phyloP scores from a whole-genome alignment of 2,797 vertebrate genomes.

The Tragopan temminckii region DNA sequence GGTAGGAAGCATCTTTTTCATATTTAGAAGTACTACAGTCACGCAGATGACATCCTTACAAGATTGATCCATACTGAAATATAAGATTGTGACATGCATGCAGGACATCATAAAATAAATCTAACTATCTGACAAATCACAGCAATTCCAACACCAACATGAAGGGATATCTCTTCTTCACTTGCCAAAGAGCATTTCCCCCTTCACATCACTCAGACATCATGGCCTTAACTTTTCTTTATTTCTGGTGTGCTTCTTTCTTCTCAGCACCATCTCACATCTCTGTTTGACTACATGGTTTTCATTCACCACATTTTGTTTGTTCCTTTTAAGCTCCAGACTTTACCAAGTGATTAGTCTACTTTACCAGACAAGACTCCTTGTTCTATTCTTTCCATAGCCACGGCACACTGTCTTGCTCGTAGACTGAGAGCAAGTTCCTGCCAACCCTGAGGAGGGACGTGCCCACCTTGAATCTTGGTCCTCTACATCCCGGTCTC shows the following conservation, averaged over 20 bases:
- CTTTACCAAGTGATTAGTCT: not conserved
- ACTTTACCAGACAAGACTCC: not conserved
- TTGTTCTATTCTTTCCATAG: not conserved
- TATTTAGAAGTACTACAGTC: not conserved
- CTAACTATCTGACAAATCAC: not conserved
- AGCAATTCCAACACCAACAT: not conserved
- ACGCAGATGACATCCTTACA: not conserved
- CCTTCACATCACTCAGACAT: not conserved
- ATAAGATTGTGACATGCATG: not conserved
- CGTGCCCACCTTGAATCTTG: not conserved
- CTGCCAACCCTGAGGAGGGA: not conserved
- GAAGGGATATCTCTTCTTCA: not conserved
- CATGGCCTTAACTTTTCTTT: not conserved
- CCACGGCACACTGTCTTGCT: fast-evolving
- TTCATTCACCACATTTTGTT: not conserved
- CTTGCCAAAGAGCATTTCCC: not conserved
- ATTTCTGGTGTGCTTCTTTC: not conserved
- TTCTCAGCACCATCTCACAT: not conserved
- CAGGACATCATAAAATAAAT: not conserved
- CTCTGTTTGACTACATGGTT: not conserved
- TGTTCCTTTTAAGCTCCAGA: not conserved
- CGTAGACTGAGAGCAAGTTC: not conserved
- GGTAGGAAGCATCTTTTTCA: not conserved
- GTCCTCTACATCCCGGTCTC: not conserved
- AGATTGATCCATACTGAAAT: not conserved